These are phyloP conservation scores for Zelostemma sp. DNA, from an alignment of 1,140 invertebrate genomes.

Conservation along the genomic window DNA sequence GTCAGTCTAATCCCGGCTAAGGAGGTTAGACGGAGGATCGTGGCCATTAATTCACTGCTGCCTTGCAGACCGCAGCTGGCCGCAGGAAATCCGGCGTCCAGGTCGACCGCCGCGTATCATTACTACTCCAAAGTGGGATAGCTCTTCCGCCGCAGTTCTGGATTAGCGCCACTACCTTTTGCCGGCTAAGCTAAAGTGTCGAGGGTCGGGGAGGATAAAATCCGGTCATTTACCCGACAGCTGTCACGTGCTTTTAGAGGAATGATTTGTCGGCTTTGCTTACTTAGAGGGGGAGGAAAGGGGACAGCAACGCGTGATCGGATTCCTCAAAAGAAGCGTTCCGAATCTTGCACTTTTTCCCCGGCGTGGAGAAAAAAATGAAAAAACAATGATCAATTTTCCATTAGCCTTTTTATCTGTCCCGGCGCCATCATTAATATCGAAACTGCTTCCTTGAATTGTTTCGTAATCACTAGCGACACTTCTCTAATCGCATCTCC, in stretches of 20 bases:
- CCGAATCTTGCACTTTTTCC: not conserved
- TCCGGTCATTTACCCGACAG: not conserved
- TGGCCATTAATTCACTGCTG: constrained; percentile 57
- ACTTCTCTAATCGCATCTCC: no score
- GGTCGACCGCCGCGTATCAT: constrained; percentile 30
- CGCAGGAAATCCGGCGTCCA: constrained; percentile 45
- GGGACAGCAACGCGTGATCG: not conserved
- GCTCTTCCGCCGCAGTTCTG: constrained; percentile 25
- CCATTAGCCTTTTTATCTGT: no score
- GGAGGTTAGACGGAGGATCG: constrained; percentile 54
- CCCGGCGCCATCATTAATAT: no score
- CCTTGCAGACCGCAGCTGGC: constrained; percentile 41
- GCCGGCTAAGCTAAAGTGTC: constrained; percentile 3
- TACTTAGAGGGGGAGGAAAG: not conserved
- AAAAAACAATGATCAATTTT: no score
- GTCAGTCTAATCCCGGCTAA: constrained; percentile 62
- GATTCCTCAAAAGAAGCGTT: not conserved
- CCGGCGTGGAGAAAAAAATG: no score
- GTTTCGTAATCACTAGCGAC: not conserved
- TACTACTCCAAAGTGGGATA: constrained; percentile 38
- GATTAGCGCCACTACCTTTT: constrained; percentile 15
- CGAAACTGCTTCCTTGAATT: not conserved
- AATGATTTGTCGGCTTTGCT: not conserved
- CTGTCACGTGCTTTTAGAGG: not conserved
- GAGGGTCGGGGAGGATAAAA: not conserved